These are phyloP conservation scores for Xiphophorus couchianus DNA, from an alignment of 2,113 vertebrate species.

Conservation along the genomic window DNA sequence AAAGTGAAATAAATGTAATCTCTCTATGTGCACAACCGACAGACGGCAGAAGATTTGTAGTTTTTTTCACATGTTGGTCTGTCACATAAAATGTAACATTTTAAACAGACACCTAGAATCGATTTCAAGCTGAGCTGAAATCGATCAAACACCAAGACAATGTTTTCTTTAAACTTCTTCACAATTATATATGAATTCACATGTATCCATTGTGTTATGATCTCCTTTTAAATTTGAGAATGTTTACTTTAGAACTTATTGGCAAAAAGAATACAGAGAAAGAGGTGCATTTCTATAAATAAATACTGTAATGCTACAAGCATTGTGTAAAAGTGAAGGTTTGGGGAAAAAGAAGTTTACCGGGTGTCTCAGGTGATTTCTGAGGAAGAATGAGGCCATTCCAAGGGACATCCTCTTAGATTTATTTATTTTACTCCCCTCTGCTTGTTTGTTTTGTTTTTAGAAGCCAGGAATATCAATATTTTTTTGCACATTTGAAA, in stretches of 20 bases:
- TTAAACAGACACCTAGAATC: too few species aligned
- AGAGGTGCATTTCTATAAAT: neutral
- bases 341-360: constrained; percentile 42
- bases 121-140: too few species aligned
- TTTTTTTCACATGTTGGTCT: too few species aligned
- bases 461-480: constrained; percentile 79
- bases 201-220: neutral
- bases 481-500: constrained; percentile 75
- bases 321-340: constrained; percentile 22
- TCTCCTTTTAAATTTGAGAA: neutral
- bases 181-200: too few species aligned
- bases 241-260: neutral
- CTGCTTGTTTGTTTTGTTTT: constrained; percentile 71
- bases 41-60: too few species aligned
- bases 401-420: constrained; percentile 61
- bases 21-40: too few species aligned
- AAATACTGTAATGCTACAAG: neutral
- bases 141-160: too few species aligned
- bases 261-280: neutral
- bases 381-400: constrained; percentile 63
- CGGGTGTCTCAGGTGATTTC: constrained; percentile 63
- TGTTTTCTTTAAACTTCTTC: too few species aligned
- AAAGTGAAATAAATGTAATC: too few species aligned
- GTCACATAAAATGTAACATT: too few species aligned
- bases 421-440: neutral